Base-by-base conservation (phyloP, 2,888 invertebrate species). In the Ommatoiulus sabulosus region DNA sequence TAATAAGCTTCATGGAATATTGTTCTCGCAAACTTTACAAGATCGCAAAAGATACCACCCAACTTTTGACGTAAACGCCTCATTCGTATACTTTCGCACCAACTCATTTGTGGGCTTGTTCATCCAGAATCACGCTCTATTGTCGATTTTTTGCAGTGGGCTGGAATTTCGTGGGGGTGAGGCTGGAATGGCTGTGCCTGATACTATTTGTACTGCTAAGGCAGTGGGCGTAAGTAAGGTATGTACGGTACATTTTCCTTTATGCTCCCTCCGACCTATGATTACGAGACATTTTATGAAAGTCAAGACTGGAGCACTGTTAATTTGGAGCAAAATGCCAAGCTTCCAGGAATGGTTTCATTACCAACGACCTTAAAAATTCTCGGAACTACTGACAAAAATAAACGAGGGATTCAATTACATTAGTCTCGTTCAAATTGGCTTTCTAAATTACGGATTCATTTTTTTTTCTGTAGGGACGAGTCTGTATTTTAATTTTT, bases 1-100 rank as follows among this genome's bases (percentile, higher is more conserved):
- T 99, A 92, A 95, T 96, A 92, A 97, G 96, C 93, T 97, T 99
- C 93, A 97, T 97, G 93, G 97, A 97, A 93, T 99, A 98, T 94
- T 96, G 96, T 90, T 95, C 96, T 90, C 94, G 97, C 91, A 96
- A 97, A 92, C 94, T 98, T 90, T 97, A 96, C 94, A 96, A 96
- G 92, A 95, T 97, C 90, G 95, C 96, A 91, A 96, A 96, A 92
- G 98, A 99, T 93, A 97, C 98, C 89, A 97, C 97, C 86, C 98
- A 98, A 93, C 93, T 98, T 90, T 94, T 99, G 89, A 97, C 97
- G 96, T 97, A 93, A 95, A 96, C 91, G 35, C 10, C 3, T 4
- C 44, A 44, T 44, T 44, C 44, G 17, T 48, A 20, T 24, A 20
- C 20, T 44, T 44, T 86, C 20, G 12, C n/a, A 0, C 24, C 0